phyloP scores from a whole-genome alignment of 1,140 invertebrate species.

The Capitella teleta region DNA sequence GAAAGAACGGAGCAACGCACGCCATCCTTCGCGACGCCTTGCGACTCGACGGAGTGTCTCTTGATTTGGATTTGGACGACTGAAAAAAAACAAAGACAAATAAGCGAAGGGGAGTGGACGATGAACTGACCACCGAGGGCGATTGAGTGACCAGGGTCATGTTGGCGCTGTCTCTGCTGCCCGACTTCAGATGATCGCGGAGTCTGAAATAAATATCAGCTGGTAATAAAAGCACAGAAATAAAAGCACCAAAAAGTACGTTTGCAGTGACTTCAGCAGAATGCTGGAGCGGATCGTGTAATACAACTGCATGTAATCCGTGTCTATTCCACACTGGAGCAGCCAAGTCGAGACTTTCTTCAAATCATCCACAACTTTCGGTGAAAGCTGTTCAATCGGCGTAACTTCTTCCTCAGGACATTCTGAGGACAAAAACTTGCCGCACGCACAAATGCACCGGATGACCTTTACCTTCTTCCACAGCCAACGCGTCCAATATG shows the following conservation, averaged over 20 bases:
- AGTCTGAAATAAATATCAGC: background rate
- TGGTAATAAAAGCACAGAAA: constrained; percentile 6
- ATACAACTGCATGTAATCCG: constrained; percentile 69
- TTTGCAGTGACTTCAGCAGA: constrained; percentile 61
- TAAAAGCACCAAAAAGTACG: constrained; percentile 30
- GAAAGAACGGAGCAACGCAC: background rate
- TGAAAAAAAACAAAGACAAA: background rate
- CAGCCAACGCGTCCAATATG: constrained; percentile 69
- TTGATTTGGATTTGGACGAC: too few relatives aligned
- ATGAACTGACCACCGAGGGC: background rate
- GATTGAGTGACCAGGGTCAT: background rate
- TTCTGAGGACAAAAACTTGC: constrained; percentile 8
- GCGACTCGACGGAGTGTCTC: background rate
- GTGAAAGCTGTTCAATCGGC: constrained; percentile 44
- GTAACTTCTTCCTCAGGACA: constrained; percentile 14
- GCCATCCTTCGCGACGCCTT: background rate
- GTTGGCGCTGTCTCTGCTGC: constrained; percentile 30
- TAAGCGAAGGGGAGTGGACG: background rate
- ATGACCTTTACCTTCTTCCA: constrained; percentile 59
- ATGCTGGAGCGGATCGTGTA: constrained; percentile 62
- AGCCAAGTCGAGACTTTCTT: constrained; percentile 73
- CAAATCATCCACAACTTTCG: constrained; percentile 57
- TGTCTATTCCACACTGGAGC: constrained; percentile 59
- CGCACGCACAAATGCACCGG: background rate
- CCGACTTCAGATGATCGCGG: constrained; percentile 53